Percentiles rank a stretch among this genome's conserved stretches.
phyloP scores from a whole-genome alignment of 2,797 vertebrate genomes.

The Sebastes iracundus region DNA sequence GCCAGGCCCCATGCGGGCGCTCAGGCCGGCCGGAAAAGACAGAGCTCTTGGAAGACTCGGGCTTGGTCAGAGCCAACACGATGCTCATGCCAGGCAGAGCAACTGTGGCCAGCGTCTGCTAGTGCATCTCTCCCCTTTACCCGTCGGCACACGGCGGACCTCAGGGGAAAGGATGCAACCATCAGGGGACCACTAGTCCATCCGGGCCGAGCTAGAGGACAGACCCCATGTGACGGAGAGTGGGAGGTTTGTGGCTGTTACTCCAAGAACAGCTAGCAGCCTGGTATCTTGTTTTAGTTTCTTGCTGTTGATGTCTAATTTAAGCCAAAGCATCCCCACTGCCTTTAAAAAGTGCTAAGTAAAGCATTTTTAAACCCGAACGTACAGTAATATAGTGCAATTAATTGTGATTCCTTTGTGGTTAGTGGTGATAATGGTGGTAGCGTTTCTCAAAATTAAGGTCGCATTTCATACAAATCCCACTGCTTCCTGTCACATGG shows the following conservation, averaged over 20 bases:
- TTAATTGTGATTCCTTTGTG: conserved; percentile 15
- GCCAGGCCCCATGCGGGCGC: conserved; percentile 79
- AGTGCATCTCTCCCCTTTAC: conserved; percentile 58
- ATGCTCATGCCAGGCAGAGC: conserved; percentile 67
- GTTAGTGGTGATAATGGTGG: not conserved
- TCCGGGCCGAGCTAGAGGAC: conserved; percentile 69
- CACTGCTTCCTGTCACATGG: conserved; percentile 3
- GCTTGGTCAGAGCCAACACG: conserved; percentile 56
- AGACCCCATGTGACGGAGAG: conserved; percentile 61
- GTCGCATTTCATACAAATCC: conserved; percentile 10
- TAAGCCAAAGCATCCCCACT: conserved; percentile 48
- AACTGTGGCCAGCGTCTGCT: conserved; percentile 76
- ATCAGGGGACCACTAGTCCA: conserved; percentile 70
- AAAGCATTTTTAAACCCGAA: conserved; percentile 24
- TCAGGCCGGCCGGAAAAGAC: conserved; percentile 83
- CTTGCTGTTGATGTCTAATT: conserved; percentile 65
- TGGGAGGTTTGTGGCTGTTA: conserved; percentile 62
- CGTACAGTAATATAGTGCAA: not conserved
- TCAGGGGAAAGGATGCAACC: conserved; percentile 74
- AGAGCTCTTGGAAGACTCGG: conserved; percentile 77
- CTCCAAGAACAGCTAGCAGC: conserved; percentile 40
- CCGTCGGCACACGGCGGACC: conserved; percentile 58
- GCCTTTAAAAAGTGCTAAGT: conserved; percentile 42
- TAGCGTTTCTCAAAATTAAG: conserved; percentile 3
- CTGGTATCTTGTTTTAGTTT: conserved; percentile 43